A percentile compares a stretch with the other conserved stretches of the same genome.
phyloP scores from a whole-genome alignment of 2,797 vertebrate species.

The Scolopax rusticola region DNA sequence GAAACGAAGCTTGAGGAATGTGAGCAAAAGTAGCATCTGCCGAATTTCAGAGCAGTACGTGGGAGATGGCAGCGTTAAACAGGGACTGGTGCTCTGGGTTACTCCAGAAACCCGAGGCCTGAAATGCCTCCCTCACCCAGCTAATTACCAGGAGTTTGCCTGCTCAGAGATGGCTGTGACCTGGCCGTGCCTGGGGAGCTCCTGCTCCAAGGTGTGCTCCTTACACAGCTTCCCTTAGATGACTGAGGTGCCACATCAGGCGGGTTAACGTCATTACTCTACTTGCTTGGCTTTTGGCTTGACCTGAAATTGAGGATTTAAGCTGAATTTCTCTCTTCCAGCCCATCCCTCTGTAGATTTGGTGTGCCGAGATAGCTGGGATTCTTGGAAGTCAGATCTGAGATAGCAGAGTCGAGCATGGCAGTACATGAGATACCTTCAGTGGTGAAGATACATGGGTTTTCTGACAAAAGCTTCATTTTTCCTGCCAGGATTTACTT shows the following conservation, averaged over 20 bases:
- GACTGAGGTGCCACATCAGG: not conserved
- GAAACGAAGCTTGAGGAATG: not conserved
- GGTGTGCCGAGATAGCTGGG: not conserved
- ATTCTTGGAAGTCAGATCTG: not conserved
- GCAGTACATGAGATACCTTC: not conserved
- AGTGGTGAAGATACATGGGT: not conserved
- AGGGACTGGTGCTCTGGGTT: not conserved
- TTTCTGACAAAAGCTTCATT: not conserved
- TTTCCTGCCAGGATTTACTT: not conserved
- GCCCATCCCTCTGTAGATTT: not conserved
- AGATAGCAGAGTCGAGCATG: not conserved
- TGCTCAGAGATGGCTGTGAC: not conserved
- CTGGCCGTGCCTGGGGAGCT: not conserved
- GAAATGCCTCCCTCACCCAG: not conserved
- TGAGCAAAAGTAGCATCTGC: not conserved
- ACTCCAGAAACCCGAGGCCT: not conserved
- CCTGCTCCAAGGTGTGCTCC: not conserved
- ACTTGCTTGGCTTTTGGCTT: not conserved
- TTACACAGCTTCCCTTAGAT: fast-evolving
- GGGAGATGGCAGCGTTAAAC: not conserved
- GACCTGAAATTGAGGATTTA: not conserved
- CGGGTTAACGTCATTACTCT: not conserved
- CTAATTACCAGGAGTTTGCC: too few relatives aligned
- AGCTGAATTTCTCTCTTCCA: not conserved
- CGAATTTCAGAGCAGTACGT: not conserved